Conservation (phyloP, 2,113 vertebrate genomes). For the Spheniscus mendiculus region DNA sequence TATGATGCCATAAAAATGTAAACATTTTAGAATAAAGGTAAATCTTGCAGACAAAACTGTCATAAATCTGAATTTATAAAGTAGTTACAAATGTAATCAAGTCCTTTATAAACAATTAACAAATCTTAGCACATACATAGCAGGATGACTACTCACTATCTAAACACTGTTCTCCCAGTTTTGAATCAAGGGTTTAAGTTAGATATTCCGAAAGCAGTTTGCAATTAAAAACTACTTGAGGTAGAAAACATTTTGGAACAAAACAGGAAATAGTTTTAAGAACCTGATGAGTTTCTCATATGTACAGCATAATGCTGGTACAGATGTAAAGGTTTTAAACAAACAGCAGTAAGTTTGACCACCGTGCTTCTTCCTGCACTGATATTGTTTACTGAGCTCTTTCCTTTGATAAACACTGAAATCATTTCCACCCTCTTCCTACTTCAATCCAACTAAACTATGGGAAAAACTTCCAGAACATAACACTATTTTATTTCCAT, state of each 20-base stretch:
- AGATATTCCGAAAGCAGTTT: neutral
- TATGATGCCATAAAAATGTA: neutral
- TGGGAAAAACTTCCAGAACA: constrained; percentile 30
- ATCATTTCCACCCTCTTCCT: constrained; percentile 63
- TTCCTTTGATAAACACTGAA: constrained; percentile 64
- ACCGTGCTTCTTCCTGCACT: constrained; percentile 51
- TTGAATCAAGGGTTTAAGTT: neutral
- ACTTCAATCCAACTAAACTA: constrained; percentile 13
- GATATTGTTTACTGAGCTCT: constrained; percentile 45
- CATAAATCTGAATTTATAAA: neutral
- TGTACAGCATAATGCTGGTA: constrained; percentile 32
- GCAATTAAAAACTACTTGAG: constrained; percentile 18
- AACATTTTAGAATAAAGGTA: neutral
- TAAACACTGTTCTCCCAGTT: neutral
- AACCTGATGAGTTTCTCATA: constrained; percentile 64
- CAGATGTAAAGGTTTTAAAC: constrained; percentile 61
- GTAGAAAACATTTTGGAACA: constrained; percentile 42
- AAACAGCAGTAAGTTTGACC: constrained; percentile 33
- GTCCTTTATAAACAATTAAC: neutral
- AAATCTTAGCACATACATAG: neutral
- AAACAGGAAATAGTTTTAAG: constrained; percentile 66
- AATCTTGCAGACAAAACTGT: neutral
- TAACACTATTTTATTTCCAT: neutral
- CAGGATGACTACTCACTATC: neutral
- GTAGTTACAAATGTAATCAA: neutral